These are phyloP conservation scores for Polylopha cassiicola DNA, from an alignment of 2,888 invertebrate species.

Conservation along the genomic window DNA sequence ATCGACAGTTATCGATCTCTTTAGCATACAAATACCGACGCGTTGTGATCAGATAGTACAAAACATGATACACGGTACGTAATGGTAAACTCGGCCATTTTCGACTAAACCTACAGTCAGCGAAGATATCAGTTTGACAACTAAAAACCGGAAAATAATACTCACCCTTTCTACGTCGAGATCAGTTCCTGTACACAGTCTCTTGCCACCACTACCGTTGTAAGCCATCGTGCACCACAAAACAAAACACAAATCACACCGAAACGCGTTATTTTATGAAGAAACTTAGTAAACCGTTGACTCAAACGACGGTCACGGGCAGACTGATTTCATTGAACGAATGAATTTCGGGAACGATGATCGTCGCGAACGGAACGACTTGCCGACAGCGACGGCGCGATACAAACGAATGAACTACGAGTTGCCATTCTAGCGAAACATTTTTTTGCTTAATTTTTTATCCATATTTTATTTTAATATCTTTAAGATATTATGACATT, in stretches of 20 bases:
- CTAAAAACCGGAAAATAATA: conserved; percentile 33
- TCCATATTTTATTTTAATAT: not conserved
- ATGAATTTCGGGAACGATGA: conserved; percentile 31
- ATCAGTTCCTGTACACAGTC: conserved; percentile 72
- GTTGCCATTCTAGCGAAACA: conserved; percentile 12
- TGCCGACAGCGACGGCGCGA: conserved; percentile 27
- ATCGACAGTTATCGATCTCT: conserved; percentile 28
- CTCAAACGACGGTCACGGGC: conserved; percentile 48
- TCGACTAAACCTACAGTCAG: conserved; percentile 41
- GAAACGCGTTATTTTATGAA: conserved; percentile 58
- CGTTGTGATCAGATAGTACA: conserved; percentile 36
- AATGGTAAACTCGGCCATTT: conserved; percentile 72
- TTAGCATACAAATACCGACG: conserved; percentile 21
- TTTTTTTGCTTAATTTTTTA: not conserved
- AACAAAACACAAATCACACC: conserved; percentile 76
- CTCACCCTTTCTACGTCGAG: conserved; percentile 74
- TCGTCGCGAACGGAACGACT: conserved; percentile 32
- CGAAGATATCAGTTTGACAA: conserved; percentile 49
- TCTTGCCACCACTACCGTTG: conserved; percentile 81
- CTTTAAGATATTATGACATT: not conserved
- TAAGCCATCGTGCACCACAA: conserved; percentile 83
- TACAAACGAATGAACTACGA: conserved; percentile 11
- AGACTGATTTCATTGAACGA: conserved; percentile 65
- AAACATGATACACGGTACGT: conserved; percentile 57
- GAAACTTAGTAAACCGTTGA: conserved; percentile 45